These are phyloP conservation scores for Pediacus dermestoides DNA, from an alignment of 2,888 invertebrate genomes.

Conservation along the genomic window DNA sequence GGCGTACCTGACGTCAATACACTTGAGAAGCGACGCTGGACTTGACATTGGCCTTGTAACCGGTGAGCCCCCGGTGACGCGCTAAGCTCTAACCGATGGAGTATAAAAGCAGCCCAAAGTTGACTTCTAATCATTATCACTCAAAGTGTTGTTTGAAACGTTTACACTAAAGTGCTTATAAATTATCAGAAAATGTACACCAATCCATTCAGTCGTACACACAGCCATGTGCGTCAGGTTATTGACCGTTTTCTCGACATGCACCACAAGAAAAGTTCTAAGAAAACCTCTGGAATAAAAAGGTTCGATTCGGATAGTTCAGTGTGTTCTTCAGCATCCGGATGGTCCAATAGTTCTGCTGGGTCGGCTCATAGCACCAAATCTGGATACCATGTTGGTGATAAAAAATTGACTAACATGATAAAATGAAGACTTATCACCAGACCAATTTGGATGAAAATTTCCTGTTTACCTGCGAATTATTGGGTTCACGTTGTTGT, in stretches of 20 bases:
- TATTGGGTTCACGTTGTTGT: too few species aligned
- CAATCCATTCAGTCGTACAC: conserved; percentile 68
- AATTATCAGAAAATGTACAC: conserved; percentile 56
- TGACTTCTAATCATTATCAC: neutral
- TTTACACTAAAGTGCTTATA: neutral
- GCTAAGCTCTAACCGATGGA: conserved; percentile 5
- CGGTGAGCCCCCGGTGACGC: conserved; percentile 9
- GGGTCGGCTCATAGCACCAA: conserved; percentile 15
- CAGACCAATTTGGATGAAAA: too few species aligned
- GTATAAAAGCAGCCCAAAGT: conserved; percentile 10
- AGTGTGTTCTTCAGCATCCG: conserved; percentile 22
- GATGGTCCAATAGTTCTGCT: conserved; percentile 16
- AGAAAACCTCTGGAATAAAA: neutral
- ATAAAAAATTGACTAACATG: conserved; percentile 14
- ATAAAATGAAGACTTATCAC: too few species aligned
- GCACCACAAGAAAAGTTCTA: conserved; percentile 22
- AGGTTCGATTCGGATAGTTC: conserved; percentile 25
- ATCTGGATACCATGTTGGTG: conserved; percentile 13
- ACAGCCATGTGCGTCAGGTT: conserved; percentile 63
- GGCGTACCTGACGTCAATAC: conserved; percentile 1
- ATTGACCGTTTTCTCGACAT: conserved; percentile 57
- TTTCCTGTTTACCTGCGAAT: too few species aligned
- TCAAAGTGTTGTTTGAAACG: neutral
- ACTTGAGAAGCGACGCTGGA: conserved; percentile 6
- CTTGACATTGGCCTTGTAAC: conserved; percentile 16